Evolutionary conservation across 2,888 invertebrate genomes (phyloP), one percentile per base, ranked within the genome.

Genomic region (Amorpha juglandis): DNA sequence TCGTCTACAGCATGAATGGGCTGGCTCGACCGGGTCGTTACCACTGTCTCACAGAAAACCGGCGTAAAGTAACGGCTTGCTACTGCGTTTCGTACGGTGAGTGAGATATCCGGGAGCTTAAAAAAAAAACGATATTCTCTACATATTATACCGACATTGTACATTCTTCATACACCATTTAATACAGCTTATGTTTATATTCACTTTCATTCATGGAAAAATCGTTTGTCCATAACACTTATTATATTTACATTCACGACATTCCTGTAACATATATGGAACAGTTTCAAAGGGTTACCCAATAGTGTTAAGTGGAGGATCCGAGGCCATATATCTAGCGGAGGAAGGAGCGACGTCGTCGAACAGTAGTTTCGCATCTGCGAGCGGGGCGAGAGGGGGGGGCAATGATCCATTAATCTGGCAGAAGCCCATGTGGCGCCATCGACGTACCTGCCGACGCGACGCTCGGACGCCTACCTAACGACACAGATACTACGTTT

Each of bases 401-500:
- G 95, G 95, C 95, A 95, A 95, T 95, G 95, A 96, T 96, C 96
- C 96, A 96, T 96, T 96, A 96, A 96, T 96, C 96, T 95, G 95
- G 95, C 94, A 94, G 95, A 95, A 96, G 96, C 95, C 96, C 95
- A 95, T 94, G 94, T 95, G 96, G 96, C 96, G 96, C 96, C 96
- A 94, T 78, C 86, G 86, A 87, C 87, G 86, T 92, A 92, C 92
- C 92, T 92, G 88, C 71, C 89, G 92, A 84, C 91, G 92, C 92
- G 92, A 82, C 92, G 89, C 84, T 82, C 86, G 91, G 92, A 90
- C 92, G 92, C 92, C 92, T 90, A 90, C 85, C 87, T 91, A 91
- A 90, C 91, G 91, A 88, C 90, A 85, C 64, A 64, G 21, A 55
- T 82, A 83, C 79, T 82, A 84, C 86, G 81, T 86, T 87, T 87